Evolutionary conservation across 2,888 invertebrate genomes (phyloP), one percentile per base, ranked within the genome.

Genomic region (Drosophila algonquin): DNA sequence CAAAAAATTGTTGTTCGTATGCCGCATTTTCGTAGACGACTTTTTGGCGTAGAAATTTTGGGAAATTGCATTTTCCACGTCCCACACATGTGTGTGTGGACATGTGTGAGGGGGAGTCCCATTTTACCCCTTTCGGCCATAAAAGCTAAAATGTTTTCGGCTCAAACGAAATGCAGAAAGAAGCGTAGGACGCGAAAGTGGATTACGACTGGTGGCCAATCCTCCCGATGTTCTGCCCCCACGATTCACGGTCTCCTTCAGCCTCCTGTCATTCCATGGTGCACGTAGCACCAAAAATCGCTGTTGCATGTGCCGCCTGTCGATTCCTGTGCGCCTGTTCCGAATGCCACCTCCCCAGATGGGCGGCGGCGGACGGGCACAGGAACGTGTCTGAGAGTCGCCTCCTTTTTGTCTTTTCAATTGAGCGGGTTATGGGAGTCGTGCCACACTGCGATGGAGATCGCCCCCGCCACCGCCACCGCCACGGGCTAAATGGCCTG

Each of bases 71-170:
- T 68, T 69, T 68, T 40, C 40, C 40, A 40, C 40, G 40, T 40
- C 6, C 40, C n/a, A n/a, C 40, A 7, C 14, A 69, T 70, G 69
- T 58, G 52, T 58, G 70, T 40, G 45, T 30, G 59, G 1, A 12
- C 52, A 46, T 57, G 69, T 40, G 68, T 35, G 59, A 10, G 14
- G 12, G 27, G 60, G 27, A 46, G 51, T 54, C 64, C 69, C 76
- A 76, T 74, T 78, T 83, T 35, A 32, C 50, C 56, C 70, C 78
- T 75, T 74, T 72, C 71, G 86, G 73, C 67, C 56, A 72, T 82
- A 75, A 73, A 73, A 78, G 86, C 86, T 70, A 75, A 88, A 86
- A 80, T 78, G 86, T 80, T 87, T 78, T 80, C 74, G 86, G 86
- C 83, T 76, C 78, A 71, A 87, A 87, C 71, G 75, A 73, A 74